Conservation (phyloP, 2,797 vertebrate species). For the Danio aesculapii region DNA sequence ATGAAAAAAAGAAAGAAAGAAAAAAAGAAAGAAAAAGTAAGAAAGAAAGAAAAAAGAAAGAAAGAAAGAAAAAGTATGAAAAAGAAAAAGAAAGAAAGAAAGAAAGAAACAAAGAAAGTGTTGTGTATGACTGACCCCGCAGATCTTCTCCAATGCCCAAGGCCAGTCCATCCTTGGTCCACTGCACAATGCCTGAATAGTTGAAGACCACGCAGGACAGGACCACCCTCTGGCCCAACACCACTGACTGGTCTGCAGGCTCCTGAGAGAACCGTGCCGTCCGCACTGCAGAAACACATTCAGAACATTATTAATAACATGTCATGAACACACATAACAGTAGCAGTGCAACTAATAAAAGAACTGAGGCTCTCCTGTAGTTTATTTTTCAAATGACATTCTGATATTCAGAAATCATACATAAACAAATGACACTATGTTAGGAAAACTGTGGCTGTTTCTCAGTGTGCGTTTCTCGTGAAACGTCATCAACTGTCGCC, state of each 20-base stretch:
- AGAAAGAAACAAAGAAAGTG: slow-evolving; percentile 15
- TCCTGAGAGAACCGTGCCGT: slow-evolving; percentile 93
- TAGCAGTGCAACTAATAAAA: neutral
- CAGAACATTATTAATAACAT: neutral
- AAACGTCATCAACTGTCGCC: too few relatives aligned
- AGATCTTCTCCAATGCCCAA: slow-evolving; percentile 93
- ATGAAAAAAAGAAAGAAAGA: slow-evolving; percentile 4
- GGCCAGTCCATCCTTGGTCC: slow-evolving; percentile 96
- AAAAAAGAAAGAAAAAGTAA: slow-evolving; percentile 14
- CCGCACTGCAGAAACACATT: slow-evolving; percentile 61
- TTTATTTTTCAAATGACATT: neutral
- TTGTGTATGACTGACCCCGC: slow-evolving; percentile 78
- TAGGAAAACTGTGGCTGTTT: neutral
- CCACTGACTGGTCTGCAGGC: slow-evolving; percentile 93
- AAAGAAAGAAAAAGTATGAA: neutral
- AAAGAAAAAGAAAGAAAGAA: neutral
- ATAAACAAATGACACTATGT: neutral
- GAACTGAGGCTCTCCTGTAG: neutral
- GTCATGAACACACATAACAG: slow-evolving; percentile 1
- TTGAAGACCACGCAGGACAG: slow-evolving; percentile 94
- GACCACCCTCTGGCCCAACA: slow-evolving; percentile 88
- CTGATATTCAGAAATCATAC: too few relatives aligned
- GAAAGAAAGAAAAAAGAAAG: neutral
- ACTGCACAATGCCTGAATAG: slow-evolving; percentile 96
- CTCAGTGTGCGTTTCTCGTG: too few relatives aligned